Conservation (phyloP, 2,113 vertebrate genomes). For the Coregonus clupeaformis region DNA sequence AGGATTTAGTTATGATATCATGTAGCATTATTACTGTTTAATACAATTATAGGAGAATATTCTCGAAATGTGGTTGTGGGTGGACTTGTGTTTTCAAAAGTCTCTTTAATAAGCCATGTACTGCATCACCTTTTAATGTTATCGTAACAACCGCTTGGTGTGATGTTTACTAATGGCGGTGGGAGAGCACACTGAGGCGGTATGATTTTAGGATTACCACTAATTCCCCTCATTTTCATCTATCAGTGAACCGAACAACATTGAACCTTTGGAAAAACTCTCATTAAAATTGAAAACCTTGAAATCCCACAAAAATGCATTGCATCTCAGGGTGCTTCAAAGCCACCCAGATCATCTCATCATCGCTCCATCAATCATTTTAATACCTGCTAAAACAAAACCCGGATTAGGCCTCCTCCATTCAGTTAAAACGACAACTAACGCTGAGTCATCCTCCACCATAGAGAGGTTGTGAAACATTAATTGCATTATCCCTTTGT, state of each 20-base stretch:
- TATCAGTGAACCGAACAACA: not conserved
- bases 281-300: not conserved
- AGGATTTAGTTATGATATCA: too few relatives aligned
- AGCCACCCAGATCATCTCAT: not conserved
- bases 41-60: too few relatives aligned
- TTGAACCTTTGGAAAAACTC: not conserved
- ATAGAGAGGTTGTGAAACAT: not conserved
- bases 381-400: not conserved
- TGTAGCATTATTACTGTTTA: too few relatives aligned
- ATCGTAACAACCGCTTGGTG: not conserved
- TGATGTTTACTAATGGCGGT: not conserved
- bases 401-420: not conserved
- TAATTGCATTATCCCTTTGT: not conserved
- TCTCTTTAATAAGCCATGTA: not conserved
- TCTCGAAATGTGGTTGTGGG: too few relatives aligned
- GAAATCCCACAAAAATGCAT: not conserved
- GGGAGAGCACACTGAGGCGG: not conserved
- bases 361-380: not conserved
- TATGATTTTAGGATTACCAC: not conserved
- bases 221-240: not conserved
- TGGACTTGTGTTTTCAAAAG: too few relatives aligned
- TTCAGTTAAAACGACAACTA: not conserved
- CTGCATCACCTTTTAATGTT: not conserved
- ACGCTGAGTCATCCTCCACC: not conserved
- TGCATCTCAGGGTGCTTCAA: not conserved